Evolutionary conservation across 2,113 vertebrate species (phyloP).

Genomic region (Muntiacus muntjak): DNA sequence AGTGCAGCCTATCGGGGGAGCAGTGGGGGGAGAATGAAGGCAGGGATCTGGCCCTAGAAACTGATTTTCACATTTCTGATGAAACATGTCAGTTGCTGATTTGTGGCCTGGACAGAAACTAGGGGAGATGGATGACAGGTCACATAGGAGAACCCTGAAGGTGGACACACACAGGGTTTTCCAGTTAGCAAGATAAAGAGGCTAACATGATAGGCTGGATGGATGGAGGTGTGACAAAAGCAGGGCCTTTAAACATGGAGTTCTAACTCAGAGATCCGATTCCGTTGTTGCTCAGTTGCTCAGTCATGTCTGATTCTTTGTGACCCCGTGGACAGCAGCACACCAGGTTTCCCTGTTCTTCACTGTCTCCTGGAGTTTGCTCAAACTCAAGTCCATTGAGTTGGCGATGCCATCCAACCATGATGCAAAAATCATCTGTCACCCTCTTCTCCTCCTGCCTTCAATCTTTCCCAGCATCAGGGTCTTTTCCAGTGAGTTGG

Average conservation of each 20-base stretch:
- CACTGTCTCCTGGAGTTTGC: background rate
- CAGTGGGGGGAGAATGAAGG: accelerated
- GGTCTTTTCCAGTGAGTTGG: background rate
- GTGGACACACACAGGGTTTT: background rate
- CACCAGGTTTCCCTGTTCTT: background rate
- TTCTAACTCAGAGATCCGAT: background rate
- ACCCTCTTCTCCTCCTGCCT: background rate
- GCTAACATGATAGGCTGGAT: background rate
- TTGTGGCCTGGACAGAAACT: background rate
- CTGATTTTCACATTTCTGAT: background rate
- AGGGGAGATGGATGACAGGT: background rate
- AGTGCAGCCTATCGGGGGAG: background rate
- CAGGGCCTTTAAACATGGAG: background rate
- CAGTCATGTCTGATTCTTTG: background rate
- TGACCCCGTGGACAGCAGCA: background rate
- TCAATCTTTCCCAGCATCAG: background rate
- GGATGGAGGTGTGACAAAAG: background rate
- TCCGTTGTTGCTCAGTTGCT: background rate
- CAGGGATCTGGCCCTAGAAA: background rate
- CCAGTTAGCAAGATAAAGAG: background rate
- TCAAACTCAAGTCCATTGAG: background rate
- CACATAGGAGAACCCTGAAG: background rate
- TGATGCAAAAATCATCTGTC: background rate
- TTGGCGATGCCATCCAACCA: background rate
- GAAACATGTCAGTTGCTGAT: background rate